phyloP scores from a whole-genome alignment of 1,140 invertebrate genomes.

The Drosophila repletoides region DNA sequence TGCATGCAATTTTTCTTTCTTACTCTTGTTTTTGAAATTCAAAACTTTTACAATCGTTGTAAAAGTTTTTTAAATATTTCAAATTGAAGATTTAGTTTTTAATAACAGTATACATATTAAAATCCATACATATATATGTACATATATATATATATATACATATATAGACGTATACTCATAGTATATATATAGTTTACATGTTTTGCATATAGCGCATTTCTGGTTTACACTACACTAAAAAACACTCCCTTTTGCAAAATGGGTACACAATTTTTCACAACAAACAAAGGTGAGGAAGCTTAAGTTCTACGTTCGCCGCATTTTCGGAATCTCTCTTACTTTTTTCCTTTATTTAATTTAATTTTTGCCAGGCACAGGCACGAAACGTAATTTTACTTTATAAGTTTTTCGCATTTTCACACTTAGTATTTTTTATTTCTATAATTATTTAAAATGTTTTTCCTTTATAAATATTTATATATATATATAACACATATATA shows the following conservation, averaged over 20 bases:
- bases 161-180: background rate
- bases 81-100: too few relatives aligned
- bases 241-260: conserved; percentile 62
- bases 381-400: conserved; percentile 25
- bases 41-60: too few relatives aligned
- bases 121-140: background rate
- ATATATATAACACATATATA: conserved; percentile 1
- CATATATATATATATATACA: background rate
- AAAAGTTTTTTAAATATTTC: too few relatives aligned
- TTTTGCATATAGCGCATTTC: conserved; percentile 5
- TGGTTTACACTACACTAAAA: conserved; percentile 8
- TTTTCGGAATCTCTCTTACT: conserved; percentile 55
- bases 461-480: conserved; percentile 13
- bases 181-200: conserved; percentile 26
- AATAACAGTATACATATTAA: too few relatives aligned
- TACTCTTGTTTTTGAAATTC: too few relatives aligned
- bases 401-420: conserved; percentile 28
- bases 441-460: conserved; percentile 8
- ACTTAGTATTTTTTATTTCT: background rate
- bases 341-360: conserved; percentile 52
- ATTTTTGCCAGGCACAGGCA: conserved; percentile 8
- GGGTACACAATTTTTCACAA: conserved; percentile 72
- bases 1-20: too few relatives aligned
- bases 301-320: conserved; percentile 30
- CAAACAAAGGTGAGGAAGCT: conserved; percentile 57